Evolutionary conservation across 1,140 invertebrate genomes (phyloP).

Genomic region (Dinothrombium tinctorium): DNA sequence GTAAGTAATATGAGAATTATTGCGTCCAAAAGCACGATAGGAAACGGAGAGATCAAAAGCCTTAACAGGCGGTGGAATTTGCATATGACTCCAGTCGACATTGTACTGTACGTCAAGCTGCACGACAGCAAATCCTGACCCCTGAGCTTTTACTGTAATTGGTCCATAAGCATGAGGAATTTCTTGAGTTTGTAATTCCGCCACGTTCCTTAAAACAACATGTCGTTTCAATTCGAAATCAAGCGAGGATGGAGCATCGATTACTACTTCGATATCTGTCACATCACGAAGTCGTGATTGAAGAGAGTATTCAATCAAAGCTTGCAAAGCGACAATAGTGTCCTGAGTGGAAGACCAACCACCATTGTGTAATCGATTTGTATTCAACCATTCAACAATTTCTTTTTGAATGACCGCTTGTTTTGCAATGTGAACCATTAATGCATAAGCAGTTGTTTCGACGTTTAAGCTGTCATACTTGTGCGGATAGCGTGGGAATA

Average conservation of each 20-base stretch:
- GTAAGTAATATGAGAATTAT: slow-evolving; percentile 72
- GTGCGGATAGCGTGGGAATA: slow-evolving; percentile 58
- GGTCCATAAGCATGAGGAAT: slow-evolving; percentile 78
- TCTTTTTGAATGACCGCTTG: slow-evolving; percentile 52
- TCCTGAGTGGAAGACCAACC: slow-evolving; percentile 89
- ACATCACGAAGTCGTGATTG: slow-evolving; percentile 60
- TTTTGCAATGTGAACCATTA: slow-evolving; percentile 61
- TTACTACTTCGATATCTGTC: slow-evolving; percentile 46
- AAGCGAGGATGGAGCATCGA: slow-evolving; percentile 60
- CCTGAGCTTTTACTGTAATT: slow-evolving; percentile 63
- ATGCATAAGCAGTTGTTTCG: slow-evolving; percentile 69
- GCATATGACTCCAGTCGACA: slow-evolving; percentile 60
- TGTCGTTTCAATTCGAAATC: slow-evolving; percentile 35
- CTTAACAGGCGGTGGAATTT: slow-evolving; percentile 51
- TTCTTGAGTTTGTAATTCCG: slow-evolving; percentile 45
- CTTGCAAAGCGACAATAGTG: slow-evolving; percentile 62
- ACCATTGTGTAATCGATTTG: slow-evolving; percentile 65
- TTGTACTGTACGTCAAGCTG: slow-evolving; percentile 88
- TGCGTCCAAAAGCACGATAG: slow-evolving; percentile 56
- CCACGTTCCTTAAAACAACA: slow-evolving; percentile 47
- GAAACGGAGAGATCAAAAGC: slow-evolving; percentile 45
- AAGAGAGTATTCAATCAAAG: slow-evolving; percentile 67
- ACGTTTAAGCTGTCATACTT: slow-evolving; percentile 74
- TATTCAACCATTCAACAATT: slow-evolving; percentile 78
- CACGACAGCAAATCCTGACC: slow-evolving; percentile 67